phyloP scores from a whole-genome alignment of 2,797 vertebrate genomes.

The Benthosema pterotum region DNA sequence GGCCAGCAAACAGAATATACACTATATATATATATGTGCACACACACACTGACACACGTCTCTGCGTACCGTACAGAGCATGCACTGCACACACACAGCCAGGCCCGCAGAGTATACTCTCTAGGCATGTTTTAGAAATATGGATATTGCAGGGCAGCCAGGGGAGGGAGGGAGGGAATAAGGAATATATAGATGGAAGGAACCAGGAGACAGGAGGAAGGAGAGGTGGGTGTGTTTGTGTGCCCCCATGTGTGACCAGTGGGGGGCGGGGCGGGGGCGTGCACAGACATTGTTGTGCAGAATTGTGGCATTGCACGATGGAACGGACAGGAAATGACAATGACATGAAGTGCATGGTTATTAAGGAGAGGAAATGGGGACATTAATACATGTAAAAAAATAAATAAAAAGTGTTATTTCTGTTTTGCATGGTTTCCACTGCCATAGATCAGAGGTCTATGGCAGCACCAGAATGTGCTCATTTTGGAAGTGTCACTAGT shows the following conservation, averaged over 20 bases:
- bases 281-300: slow-evolving; percentile 42
- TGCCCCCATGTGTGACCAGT: neutral
- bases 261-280: slow-evolving; percentile 39
- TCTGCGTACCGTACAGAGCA: neutral
- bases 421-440: too few relatives aligned
- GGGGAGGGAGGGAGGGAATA: neutral
- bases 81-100: neutral
- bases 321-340: slow-evolving; percentile 79
- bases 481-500: too few relatives aligned
- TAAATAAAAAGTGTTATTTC: too few relatives aligned
- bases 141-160: too few relatives aligned
- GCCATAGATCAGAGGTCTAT: too few relatives aligned
- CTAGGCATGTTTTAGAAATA: slow-evolving; percentile 35
- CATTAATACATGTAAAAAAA: slow-evolving; percentile 70
- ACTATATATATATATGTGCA: neutral
- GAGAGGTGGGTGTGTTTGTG: neutral
- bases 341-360: slow-evolving; percentile 79
- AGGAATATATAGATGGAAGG: neutral
- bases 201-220: slow-evolving; percentile 27
- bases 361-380: slow-evolving; percentile 77
- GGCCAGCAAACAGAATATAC: neutral
- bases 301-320: slow-evolving; percentile 53
- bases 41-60: neutral
- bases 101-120: neutral
- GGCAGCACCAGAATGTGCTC: too few relatives aligned